Conservation (phyloP, 2,888 invertebrate species). For the Morpho achilles region DNA sequence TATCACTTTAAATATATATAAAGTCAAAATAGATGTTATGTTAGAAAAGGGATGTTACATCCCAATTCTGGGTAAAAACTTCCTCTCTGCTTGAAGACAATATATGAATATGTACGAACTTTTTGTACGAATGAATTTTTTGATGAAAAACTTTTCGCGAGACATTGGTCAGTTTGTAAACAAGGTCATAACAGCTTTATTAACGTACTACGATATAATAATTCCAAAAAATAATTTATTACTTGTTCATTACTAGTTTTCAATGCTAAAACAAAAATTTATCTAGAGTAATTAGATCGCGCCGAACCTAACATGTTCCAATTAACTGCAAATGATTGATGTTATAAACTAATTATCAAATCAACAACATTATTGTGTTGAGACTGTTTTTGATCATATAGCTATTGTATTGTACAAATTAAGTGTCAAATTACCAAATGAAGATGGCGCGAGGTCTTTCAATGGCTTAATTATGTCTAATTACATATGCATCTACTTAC, state of each 20-base stretch:
- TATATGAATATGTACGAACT: too few relatives aligned
- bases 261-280: slow-evolving; percentile 7
- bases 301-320: slow-evolving; percentile 12
- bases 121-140: too few relatives aligned
- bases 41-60: too few relatives aligned
- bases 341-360: slow-evolving; percentile 38
- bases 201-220: too few relatives aligned
- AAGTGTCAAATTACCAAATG: slow-evolving; percentile 15
- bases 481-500: neutral
- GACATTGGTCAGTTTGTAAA: too few relatives aligned
- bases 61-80: too few relatives aligned
- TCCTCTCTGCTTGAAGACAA: too few relatives aligned
- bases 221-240: too few relatives aligned
- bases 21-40: too few relatives aligned
- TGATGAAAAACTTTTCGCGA: too few relatives aligned
- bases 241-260: neutral
- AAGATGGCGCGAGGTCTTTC: slow-evolving; percentile 4
- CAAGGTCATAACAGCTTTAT: too few relatives aligned
- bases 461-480: slow-evolving; percentile 12
- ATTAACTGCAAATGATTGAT: slow-evolving; percentile 23
- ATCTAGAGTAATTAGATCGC: slow-evolving; percentile 12
- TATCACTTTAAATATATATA: too few relatives aligned
- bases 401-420: slow-evolving; percentile 21
- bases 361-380: slow-evolving; percentile 11
- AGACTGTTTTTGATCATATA: slow-evolving; percentile 13